phyloP scores from a whole-genome alignment of 23 tunicate genomes.

The Corella eumyota region DNA sequence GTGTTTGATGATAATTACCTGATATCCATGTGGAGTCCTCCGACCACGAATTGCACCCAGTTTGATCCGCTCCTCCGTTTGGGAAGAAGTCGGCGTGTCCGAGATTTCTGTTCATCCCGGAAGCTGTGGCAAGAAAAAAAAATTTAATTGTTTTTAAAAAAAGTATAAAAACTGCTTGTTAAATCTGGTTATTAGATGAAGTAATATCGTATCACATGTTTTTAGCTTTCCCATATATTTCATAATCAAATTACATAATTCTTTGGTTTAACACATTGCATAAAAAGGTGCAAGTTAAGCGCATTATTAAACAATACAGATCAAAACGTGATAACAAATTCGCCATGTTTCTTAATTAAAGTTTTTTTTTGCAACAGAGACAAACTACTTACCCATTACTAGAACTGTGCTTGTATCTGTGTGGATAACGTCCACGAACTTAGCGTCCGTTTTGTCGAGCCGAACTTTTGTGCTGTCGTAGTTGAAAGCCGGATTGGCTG shows the following conservation, averaged over 20 bases:
- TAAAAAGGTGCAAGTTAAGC: no score
- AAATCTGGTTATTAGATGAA: no score
- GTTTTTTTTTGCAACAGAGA: no score
- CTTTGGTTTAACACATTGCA: no score
- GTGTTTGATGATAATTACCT: constrained; percentile 19
- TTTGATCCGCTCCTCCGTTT: constrained; percentile 76
- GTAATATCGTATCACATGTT: no score
- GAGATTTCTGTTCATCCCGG: constrained; percentile 69
- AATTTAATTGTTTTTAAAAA: background rate
- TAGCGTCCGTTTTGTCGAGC: constrained; percentile 64
- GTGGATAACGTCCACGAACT: constrained; percentile 85
- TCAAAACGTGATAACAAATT: no score
- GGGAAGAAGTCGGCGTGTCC: constrained; percentile 91
- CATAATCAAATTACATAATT: no score
- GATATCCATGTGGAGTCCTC: constrained; percentile 29
- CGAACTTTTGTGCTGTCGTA: constrained; percentile 58
- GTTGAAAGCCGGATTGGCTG: constrained; percentile 87
- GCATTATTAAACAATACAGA: no score
- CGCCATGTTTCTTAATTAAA: no score
- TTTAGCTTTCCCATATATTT: no score
- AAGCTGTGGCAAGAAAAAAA: constrained; percentile 19
- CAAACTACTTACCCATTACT: constrained; percentile 65
- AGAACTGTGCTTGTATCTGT: constrained; percentile 72
- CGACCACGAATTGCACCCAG: constrained; percentile 61
- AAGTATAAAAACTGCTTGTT: no score